Conservation (phyloP, 2,113 vertebrate genomes). For the Malurus alboscapulatus region DNA sequence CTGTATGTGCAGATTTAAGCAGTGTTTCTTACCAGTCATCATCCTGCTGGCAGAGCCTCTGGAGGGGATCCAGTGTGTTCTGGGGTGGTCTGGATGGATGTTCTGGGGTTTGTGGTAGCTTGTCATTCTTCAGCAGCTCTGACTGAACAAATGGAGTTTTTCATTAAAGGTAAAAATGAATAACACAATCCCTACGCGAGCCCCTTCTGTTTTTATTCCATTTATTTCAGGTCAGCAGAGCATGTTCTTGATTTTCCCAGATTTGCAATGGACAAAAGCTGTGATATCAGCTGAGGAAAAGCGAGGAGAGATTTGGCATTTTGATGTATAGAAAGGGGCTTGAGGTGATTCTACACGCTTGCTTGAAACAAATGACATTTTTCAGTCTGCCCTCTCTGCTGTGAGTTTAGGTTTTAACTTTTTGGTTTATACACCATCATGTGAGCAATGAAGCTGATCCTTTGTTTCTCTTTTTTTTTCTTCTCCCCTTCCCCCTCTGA, state of each 20-base stretch:
- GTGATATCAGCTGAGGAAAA: neutral
- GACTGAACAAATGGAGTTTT: conserved; percentile 23
- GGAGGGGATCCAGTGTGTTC: neutral
- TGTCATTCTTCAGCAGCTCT: neutral
- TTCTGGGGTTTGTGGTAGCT: neutral
- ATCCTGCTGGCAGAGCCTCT: neutral
- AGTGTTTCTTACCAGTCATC: neutral
- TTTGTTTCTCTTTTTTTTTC: neutral
- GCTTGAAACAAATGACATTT: neutral
- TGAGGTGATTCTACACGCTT: neutral
- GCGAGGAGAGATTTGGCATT: neutral
- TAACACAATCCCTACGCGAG: neutral
- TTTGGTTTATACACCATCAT: neutral
- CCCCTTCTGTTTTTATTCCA: neutral
- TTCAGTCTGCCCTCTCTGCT: neutral
- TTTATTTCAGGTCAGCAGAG: neutral
- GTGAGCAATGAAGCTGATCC: neutral
- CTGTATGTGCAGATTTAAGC: neutral
- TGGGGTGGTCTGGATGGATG: neutral
- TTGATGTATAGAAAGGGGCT: neutral
- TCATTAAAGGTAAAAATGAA: conserved; percentile 31
- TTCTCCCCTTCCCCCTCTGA: neutral
- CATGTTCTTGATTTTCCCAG: neutral
- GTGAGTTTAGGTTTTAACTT: neutral
- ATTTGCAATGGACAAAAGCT: neutral